Evolutionary conservation across 1,140 invertebrate genomes (phyloP).

Genomic region (Bactericera cockerelli): DNA sequence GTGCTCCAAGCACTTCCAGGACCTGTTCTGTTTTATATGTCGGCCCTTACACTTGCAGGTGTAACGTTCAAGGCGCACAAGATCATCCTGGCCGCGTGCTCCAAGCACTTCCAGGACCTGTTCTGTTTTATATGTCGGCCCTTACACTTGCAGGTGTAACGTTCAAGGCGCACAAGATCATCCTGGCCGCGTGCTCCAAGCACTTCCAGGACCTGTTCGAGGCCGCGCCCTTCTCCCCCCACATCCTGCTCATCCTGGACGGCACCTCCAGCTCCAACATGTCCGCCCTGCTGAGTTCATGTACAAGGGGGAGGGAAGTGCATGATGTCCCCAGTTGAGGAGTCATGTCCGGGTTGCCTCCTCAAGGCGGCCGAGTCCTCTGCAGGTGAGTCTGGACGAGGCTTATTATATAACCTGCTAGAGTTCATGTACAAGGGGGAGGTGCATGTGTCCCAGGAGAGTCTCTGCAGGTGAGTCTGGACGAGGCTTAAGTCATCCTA

Average conservation of each 20-base stretch:
- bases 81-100: no score
- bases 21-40: no score
- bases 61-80: no score
- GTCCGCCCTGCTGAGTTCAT: constrained; percentile 77
- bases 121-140: no score
- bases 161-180: constrained; percentile 79
- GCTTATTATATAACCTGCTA: no score
- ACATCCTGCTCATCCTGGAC: constrained; percentile 71
- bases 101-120: no score
- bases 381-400: no score
- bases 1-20: no score
- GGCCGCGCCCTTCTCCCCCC: constrained; percentile 61
- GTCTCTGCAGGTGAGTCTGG: constrained; percentile 61
- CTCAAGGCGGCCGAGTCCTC: constrained; percentile 82
- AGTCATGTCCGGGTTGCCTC: constrained; percentile 72
- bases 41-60: no score
- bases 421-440: constrained; percentile 90
- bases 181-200: constrained; percentile 82
- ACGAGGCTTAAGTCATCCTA: no score
- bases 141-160: constrained; percentile 71
- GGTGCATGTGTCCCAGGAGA: constrained; percentile 77
- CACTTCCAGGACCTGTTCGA: constrained; percentile 86
- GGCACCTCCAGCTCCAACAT: constrained; percentile 74
- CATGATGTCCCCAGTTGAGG: constrained; percentile 79
- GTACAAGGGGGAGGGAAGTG: constrained; percentile 84